Evolutionary conservation across 2,797 vertebrate species (phyloP).

Genomic region (Alfaro cultratus): DNA sequence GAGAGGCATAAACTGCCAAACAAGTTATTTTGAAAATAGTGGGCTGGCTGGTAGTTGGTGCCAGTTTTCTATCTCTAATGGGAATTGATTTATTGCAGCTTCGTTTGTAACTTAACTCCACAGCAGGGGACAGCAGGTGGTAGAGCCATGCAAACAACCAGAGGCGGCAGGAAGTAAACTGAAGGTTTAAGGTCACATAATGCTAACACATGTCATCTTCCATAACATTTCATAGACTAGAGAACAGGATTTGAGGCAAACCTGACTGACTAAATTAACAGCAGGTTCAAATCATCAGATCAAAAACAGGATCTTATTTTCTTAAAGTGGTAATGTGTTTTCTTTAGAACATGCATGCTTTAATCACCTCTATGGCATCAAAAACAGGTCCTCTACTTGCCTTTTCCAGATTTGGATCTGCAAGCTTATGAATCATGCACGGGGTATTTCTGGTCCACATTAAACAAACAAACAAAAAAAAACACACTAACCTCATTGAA

Average conservation of each 20-base stretch:
- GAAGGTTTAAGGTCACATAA: conserved; percentile 50
- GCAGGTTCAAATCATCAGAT: conserved; percentile 20
- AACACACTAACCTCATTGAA: conserved; percentile 68
- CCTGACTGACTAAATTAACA: conserved; percentile 20
- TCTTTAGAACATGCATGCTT: neutral
- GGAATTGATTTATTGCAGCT: conserved; percentile 47
- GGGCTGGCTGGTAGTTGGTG: neutral
- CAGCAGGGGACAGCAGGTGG: conserved; percentile 47
- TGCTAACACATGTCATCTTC: conserved; percentile 34
- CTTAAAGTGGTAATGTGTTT: neutral
- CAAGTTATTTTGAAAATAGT: conserved; percentile 1
- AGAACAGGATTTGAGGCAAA: conserved; percentile 45
- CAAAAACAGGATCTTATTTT: neutral
- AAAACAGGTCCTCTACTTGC: neutral
- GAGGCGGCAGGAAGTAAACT: conserved; percentile 50
- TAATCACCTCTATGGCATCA: neutral
- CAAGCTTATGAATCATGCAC: conserved; percentile 52
- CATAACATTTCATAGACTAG: conserved; percentile 39
- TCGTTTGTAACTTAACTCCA: conserved; percentile 51
- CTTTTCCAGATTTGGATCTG: conserved; percentile 5
- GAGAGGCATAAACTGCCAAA: conserved; percentile 43
- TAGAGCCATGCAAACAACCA: conserved; percentile 24
- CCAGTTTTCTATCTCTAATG: conserved; percentile 33
- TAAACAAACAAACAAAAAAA: conserved; percentile 41
- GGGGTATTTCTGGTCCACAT: conserved; percentile 22